Percentiles rank a stretch among this genome's conserved stretches.
These are phyloP conservation scores for Bugula neritina DNA, from an alignment of 2,888 invertebrate genomes.

Conservation along the genomic window DNA sequence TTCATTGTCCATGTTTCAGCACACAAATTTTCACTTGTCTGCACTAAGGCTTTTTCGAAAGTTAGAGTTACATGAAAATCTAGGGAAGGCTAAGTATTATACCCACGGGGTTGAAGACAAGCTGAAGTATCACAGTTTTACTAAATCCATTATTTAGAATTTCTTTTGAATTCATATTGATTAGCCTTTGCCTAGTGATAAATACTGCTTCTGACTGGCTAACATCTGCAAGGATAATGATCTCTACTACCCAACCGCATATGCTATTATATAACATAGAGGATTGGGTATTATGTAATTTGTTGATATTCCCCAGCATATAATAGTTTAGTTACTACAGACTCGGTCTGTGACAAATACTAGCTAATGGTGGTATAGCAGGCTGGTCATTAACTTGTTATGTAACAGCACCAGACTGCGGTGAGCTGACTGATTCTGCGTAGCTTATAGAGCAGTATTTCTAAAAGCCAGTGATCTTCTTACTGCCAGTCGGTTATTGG, in stretches of 20 bases:
- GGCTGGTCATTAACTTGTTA: constrained; percentile 24
- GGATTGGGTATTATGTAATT: background rate
- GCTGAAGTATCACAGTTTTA: no score
- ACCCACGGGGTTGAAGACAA: no score
- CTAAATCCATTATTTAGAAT: no score
- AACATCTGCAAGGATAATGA: background rate
- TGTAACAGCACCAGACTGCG: background rate
- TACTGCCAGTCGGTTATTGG: background rate
- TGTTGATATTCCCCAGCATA: no score
- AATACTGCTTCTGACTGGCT: background rate
- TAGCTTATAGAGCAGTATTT: background rate
- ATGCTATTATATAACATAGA: background rate
- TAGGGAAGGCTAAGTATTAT: no score
- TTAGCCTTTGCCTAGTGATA: no score
- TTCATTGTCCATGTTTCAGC: no score
- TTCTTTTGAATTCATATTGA: no score
- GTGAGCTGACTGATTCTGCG: background rate
- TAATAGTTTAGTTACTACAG: background rate
- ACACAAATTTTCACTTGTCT: no score
- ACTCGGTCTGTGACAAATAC: no score
- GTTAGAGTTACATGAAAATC: no score
- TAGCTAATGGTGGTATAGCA: background rate
- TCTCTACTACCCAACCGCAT: background rate
- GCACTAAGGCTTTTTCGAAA: no score
- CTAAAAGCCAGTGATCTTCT: constrained; percentile 17